These are phyloP conservation scores for Anthophora plumipes DNA, from an alignment of 2,888 invertebrate genomes.

Conservation along the genomic window DNA sequence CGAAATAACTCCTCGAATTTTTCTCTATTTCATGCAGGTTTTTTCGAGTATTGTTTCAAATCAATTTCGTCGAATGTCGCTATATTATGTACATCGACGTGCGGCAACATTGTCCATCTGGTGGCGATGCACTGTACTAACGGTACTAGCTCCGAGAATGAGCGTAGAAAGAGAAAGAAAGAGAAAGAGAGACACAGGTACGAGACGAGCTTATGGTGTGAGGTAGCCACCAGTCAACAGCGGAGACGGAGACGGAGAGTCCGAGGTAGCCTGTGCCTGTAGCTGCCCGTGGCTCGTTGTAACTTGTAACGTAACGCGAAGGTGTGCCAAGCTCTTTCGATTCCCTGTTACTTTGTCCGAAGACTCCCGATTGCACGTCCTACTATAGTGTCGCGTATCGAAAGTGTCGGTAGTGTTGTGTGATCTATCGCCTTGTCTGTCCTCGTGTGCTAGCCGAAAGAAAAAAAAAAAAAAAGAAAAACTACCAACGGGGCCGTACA, in stretches of 20 bases:
- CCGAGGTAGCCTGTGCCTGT: slow-evolving; percentile 69
- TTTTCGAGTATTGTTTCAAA: slow-evolving; percentile 27
- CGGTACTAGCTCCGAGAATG: slow-evolving; percentile 61
- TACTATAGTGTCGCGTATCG: slow-evolving; percentile 47
- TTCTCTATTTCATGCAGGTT: not conserved
- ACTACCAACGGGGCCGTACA: slow-evolving; percentile 32
- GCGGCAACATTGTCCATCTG: slow-evolving; percentile 66
- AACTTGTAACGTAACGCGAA: slow-evolving; percentile 76
- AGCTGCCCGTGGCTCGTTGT: slow-evolving; percentile 72
- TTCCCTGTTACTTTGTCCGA: slow-evolving; percentile 67
- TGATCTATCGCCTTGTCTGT: slow-evolving; percentile 50
- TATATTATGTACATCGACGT: slow-evolving; percentile 20
- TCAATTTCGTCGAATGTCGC: slow-evolving; percentile 10
- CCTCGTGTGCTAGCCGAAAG: slow-evolving; percentile 45
- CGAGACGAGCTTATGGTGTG: slow-evolving; percentile 68
- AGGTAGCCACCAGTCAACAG: slow-evolving; percentile 72
- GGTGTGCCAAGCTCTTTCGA: slow-evolving; percentile 70
- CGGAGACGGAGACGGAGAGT: slow-evolving; percentile 71
- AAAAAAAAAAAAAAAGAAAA: slow-evolving; percentile 51
- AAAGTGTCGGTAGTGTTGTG: slow-evolving; percentile 62
- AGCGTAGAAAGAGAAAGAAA: slow-evolving; percentile 41
- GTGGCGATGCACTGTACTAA: slow-evolving; percentile 79
- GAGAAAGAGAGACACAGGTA: slow-evolving; percentile 55
- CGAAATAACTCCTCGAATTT: not conserved
- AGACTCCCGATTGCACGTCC: slow-evolving; percentile 55